These are phyloP conservation scores for Rhynchopsitta pachyrhyncha DNA, from an alignment of 2,113 vertebrate species.

Conservation along the genomic window DNA sequence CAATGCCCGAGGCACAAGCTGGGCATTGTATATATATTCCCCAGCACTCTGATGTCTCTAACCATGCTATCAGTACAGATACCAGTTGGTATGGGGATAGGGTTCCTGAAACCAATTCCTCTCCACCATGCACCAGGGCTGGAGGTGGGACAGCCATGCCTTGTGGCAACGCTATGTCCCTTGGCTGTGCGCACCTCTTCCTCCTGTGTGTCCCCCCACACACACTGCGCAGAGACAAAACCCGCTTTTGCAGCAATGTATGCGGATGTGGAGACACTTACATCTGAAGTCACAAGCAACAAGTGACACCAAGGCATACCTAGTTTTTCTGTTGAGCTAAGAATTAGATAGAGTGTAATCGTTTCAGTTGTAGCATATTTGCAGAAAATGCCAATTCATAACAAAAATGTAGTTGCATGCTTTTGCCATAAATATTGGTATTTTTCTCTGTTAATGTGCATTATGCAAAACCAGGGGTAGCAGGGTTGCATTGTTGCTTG, in stretches of 20 bases:
- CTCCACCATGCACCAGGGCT: fast-evolving
- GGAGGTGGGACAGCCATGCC: not conserved
- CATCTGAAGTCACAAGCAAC: not conserved
- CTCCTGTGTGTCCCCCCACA: too few species aligned
- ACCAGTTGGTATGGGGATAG: not conserved
- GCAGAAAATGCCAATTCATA: not conserved
- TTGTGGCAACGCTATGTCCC: not conserved
- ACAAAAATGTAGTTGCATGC: not conserved
- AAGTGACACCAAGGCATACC: fast-evolving
- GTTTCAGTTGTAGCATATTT: not conserved
- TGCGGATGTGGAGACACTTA: not conserved
- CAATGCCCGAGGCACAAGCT: not conserved
- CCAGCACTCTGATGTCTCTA: not conserved
- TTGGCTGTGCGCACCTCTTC: fast-evolving
- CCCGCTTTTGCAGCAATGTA: not conserved
- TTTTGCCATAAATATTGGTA: not conserved
- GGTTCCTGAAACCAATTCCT: not conserved
- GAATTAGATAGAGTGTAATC: fast-evolving
- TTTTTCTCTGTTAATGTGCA: not conserved
- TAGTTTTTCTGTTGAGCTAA: not conserved
- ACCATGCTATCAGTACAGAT: not conserved
- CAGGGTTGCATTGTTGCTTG: not conserved
- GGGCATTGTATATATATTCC: not conserved
- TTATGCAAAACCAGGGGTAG: not conserved
- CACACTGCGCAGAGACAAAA: not conserved